A percentile compares a stretch with the other conserved stretches of the same genome.
phyloP scores from a whole-genome alignment of 1,140 invertebrate species.

The Drosophila kurseongensis region DNA sequence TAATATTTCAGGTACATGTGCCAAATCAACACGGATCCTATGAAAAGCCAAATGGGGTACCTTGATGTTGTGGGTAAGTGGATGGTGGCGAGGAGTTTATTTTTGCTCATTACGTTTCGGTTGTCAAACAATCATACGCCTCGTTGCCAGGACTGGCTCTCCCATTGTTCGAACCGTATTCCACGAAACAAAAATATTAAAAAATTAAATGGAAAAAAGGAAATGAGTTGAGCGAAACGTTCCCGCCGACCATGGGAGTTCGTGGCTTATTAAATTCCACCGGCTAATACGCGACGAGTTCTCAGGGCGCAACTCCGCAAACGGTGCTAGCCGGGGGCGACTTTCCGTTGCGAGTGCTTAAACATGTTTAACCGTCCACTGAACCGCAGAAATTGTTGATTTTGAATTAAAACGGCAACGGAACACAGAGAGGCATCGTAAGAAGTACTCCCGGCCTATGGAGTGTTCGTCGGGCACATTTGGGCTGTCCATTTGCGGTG shows the following conservation, averaged over 20 bases:
- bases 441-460: conserved; percentile 58
- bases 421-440: conserved; percentile 33
- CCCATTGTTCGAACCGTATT: conserved; percentile 59
- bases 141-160: conserved; percentile 41
- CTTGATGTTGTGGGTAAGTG: conserved; percentile 94
- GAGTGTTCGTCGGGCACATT: conserved; percentile 39
- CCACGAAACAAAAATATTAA: conserved; percentile 27
- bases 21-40: conserved; percentile 94
- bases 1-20: conserved; percentile 88
- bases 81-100: background rate
- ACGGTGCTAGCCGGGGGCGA: conserved; percentile 5
- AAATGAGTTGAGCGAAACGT: conserved; percentile 14
- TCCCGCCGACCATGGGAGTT: conserved; percentile 3
- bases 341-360: conserved; percentile 61
- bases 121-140: conserved; percentile 77
- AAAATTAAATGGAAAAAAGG: conserved; percentile 26
- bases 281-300: background rate
- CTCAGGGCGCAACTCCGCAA: background rate
- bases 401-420: conserved; percentile 75
- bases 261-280: conserved; percentile 23
- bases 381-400: conserved; percentile 81
- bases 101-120: conserved; percentile 56
- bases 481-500: conserved; percentile 71
- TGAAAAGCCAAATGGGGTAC: conserved; percentile 95
- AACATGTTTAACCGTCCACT: conserved; percentile 81